phyloP scores from a whole-genome alignment of 37 sponge, comb jelly and placozoan genomes.

The Geodia barretti region DNA sequence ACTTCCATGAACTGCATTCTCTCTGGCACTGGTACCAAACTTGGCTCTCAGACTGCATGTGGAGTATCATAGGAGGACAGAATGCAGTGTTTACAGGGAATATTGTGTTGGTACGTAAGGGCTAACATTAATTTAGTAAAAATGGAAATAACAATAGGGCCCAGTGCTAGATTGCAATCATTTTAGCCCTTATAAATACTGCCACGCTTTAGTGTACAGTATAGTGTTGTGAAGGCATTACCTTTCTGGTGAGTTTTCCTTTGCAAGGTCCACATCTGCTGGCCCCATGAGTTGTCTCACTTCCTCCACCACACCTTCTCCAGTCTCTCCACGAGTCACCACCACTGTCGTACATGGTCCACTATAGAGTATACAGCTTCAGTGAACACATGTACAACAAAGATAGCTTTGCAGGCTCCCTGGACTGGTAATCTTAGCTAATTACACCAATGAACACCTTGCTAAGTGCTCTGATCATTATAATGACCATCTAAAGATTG shows the following conservation, averaged over 20 bases:
- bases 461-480: not conserved
- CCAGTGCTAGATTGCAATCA: not conserved
- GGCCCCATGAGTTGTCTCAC: constrained; percentile 89
- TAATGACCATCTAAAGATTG: too few relatives aligned
- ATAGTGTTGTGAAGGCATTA: not conserved
- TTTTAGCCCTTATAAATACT: not conserved
- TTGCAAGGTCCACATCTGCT: constrained; percentile 81
- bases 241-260: constrained; percentile 88
- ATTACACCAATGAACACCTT: not conserved
- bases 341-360: constrained; percentile 90
- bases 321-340: constrained; percentile 82
- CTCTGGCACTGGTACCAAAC: constrained; percentile 79
- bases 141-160: not conserved
- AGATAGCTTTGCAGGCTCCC: too few relatives aligned
- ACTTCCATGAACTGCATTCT: constrained; percentile 97
- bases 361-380: constrained; percentile 29
- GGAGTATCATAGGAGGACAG: too few relatives aligned
- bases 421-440: not conserved
- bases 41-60: constrained; percentile 84
- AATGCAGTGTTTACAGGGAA: not conserved
- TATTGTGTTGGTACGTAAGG: not conserved
- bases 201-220: not conserved
- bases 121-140: too few relatives aligned
- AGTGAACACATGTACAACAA: too few relatives aligned
- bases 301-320: constrained; percentile 79